These are phyloP conservation scores for Theristus sp. DNA, from an alignment of 2,888 invertebrate species.

Conservation along the genomic window DNA sequence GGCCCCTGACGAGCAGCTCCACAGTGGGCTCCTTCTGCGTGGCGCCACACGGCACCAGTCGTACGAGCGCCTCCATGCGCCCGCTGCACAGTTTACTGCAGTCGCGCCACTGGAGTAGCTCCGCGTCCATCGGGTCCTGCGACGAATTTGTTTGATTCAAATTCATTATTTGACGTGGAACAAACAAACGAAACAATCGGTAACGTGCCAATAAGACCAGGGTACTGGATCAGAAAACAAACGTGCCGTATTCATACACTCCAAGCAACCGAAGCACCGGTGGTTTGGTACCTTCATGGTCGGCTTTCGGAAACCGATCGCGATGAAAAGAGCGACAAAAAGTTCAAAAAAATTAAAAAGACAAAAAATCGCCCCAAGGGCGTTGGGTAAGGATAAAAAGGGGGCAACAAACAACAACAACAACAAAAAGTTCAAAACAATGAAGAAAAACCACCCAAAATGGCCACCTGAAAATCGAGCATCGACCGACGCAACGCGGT, in stretches of 20 bases:
- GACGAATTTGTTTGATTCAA: conserved; percentile 9
- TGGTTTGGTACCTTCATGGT: neutral
- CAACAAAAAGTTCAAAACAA: conserved; percentile 4
- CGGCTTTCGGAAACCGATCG: too few relatives aligned
- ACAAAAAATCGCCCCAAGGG: too few relatives aligned
- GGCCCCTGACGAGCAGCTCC: conserved; percentile 34
- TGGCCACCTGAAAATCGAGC: conserved; percentile 31
- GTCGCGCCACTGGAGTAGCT: conserved; percentile 46
- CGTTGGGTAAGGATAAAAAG: too few relatives aligned
- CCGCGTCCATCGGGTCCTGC: conserved; percentile 41
- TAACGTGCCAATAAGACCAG: too few relatives aligned
- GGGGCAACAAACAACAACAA: too few relatives aligned
- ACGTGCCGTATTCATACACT: neutral
- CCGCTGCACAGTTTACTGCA: conserved; percentile 46
- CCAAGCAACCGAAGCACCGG: neutral
- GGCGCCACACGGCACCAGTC: conserved; percentile 27
- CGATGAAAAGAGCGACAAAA: too few relatives aligned
- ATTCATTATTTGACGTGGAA: neutral
- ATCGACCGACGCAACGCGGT: conserved; percentile 42
- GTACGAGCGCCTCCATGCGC: conserved; percentile 46
- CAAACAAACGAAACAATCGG: neutral
- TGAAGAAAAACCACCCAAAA: conserved; percentile 7
- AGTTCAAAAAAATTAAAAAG: too few relatives aligned
- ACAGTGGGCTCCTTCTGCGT: conserved; percentile 10
- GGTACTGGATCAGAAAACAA: too few relatives aligned